Percentiles rank a stretch among this genome's conserved stretches.
Evolutionary conservation across 2,113 vertebrate genomes (phyloP).

Genomic region (Gymnarchus niloticus): DNA sequence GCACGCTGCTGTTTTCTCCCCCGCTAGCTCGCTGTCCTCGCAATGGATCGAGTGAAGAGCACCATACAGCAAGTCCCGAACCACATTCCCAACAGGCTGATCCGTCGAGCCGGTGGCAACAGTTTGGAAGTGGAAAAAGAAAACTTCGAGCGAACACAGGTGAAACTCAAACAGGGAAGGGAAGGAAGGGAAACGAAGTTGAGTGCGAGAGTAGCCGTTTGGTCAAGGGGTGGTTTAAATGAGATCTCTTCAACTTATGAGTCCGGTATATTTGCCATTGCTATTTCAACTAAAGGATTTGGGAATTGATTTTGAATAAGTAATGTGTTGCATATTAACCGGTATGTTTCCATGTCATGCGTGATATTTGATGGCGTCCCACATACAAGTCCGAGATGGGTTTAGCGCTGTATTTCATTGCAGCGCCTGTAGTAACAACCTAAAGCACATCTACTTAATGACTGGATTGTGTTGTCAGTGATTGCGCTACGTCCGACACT

Average conservation of each 20-base stretch:
- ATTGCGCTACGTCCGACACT: neutral
- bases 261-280: neutral
- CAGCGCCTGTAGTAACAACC: neutral
- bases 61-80: slow-evolving; percentile 62
- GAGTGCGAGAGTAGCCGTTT: neutral
- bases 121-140: slow-evolving; percentile 56
- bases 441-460: neutral
- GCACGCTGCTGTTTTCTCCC: neutral
- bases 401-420: neutral
- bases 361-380: neutral
- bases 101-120: slow-evolving; percentile 51
- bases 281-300: neutral
- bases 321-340: neutral
- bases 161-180: slow-evolving; percentile 27
- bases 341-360: neutral
- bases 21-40: neutral
- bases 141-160: slow-evolving; percentile 63
- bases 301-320: neutral
- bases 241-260: neutral
- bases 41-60: slow-evolving; percentile 59
- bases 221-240: neutral
- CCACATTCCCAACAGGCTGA: slow-evolving; percentile 60
- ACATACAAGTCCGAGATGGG: neutral
- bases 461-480: neutral
- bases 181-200: neutral